These are phyloP conservation scores for Aurelia aurita DNA, from an alignment of 30 jellyfish, hydroid and myxozoan genomes.

Conservation along the genomic window DNA sequence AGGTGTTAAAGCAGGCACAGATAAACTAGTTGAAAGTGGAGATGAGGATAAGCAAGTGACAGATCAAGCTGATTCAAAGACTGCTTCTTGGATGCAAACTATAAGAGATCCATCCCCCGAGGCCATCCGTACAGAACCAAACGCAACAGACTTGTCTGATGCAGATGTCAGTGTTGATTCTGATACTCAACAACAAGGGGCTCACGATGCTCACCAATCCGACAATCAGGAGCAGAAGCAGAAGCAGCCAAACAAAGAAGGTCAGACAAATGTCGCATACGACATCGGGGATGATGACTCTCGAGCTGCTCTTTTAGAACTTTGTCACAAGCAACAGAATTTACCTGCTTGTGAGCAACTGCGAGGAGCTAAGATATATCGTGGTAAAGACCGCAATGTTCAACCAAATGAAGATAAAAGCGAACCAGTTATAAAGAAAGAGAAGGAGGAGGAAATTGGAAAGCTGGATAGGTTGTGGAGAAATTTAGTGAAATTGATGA, in stretches of 20 bases:
- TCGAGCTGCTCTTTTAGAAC: constrained; percentile 47
- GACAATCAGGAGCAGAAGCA: not conserved
- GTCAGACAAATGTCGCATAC: not conserved
- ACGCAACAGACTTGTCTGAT: not conserved
- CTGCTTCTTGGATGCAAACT: too few relatives aligned
- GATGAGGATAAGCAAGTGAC: not conserved
- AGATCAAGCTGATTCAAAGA: too few relatives aligned
- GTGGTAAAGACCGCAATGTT: constrained; percentile 28
- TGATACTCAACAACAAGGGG: not conserved
- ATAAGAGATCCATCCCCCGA: too few relatives aligned
- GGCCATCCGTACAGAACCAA: too few relatives aligned
- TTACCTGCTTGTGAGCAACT: constrained; percentile 74
- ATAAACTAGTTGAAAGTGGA: not conserved
- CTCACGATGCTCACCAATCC: not conserved
- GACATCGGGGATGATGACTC: constrained; percentile 19
- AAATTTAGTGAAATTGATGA: constrained; percentile 38
- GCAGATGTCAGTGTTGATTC: constrained; percentile 20
- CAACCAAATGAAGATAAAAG: constrained; percentile 3
- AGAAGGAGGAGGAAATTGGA: constrained; percentile 16
- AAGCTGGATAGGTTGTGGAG: constrained; percentile 40
- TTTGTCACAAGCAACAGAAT: constrained; percentile 80
- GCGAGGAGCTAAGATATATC: constrained; percentile 65
- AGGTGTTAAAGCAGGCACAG: not conserved
- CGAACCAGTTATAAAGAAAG: not conserved
- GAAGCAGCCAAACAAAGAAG: not conserved